Evolutionary conservation across 2,113 vertebrate genomes (phyloP).

Genomic region (Oplegnathus fasciatus): DNA sequence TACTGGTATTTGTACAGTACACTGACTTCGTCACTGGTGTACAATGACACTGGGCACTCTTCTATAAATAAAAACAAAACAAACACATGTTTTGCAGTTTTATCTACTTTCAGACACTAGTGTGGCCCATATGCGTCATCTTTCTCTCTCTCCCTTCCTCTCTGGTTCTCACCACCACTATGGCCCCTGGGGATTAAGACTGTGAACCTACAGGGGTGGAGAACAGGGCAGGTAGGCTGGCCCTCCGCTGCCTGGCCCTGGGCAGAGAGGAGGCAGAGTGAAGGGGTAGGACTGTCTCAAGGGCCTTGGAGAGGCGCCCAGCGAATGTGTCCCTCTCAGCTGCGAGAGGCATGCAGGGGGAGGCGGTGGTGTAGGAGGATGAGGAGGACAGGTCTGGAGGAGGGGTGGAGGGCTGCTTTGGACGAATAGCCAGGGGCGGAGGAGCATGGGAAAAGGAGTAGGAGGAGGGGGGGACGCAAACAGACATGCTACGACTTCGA

Average conservation of each 20-base stretch:
- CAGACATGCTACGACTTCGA: constrained; percentile 97
- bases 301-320: constrained; percentile 95
- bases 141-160: constrained; percentile 44
- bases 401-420: constrained; percentile 89
- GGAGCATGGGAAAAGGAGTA: constrained; percentile 87
- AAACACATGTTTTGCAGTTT: neutral
- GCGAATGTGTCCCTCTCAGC: constrained; percentile 93
- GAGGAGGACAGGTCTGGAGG: constrained; percentile 89
- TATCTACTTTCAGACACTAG: constrained; percentile 39
- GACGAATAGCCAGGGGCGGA: constrained; percentile 76
- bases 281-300: constrained; percentile 97
- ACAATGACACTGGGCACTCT: neutral
- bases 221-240: constrained; percentile 97
- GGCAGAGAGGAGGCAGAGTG: constrained; percentile 86
- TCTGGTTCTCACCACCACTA: constrained; percentile 81
- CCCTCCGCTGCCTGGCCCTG: constrained; percentile 90
- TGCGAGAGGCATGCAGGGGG: constrained; percentile 80
- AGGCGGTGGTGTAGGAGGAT: constrained; percentile 86
- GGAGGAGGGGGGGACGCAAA: constrained; percentile 93
- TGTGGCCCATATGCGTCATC: constrained; percentile 16
- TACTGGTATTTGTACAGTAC: neutral
- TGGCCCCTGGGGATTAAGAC: constrained; percentile 51
- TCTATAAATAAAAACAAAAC: neutral
- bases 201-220: constrained; percentile 95
- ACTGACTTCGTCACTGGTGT: neutral